phyloP scores from a whole-genome alignment of 2,888 invertebrate species.

The Latrodectus hesperus region DNA sequence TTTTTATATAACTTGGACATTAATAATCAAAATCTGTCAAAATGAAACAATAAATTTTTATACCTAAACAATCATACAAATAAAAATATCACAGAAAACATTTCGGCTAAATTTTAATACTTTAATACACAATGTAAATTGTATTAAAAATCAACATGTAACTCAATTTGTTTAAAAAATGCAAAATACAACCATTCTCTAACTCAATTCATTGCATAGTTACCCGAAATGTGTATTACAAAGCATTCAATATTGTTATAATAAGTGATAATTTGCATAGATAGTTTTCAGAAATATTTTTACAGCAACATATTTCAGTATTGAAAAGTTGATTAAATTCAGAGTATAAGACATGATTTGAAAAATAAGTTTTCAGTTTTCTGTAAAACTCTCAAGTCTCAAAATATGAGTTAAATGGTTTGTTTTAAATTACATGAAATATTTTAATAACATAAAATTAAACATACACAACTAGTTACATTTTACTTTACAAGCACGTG shows the following conservation, averaged over 20 bases:
- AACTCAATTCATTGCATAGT: not conserved
- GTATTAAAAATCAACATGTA: slow-evolving; percentile 40
- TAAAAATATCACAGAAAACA: slow-evolving; percentile 66
- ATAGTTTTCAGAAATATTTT: too few species aligned
- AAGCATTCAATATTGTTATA: not conserved
- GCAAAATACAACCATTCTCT: slow-evolving; percentile 48
- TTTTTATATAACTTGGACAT: slow-evolving; percentile 62
- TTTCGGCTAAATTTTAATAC: slow-evolving; percentile 60
- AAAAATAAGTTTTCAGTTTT: not conserved
- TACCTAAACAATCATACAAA: slow-evolving; percentile 62
- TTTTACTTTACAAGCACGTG: too few species aligned
- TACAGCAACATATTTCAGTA: too few species aligned
- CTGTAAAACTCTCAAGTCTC: not conserved
- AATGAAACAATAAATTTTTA: slow-evolving; percentile 61
- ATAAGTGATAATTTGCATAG: not conserved
- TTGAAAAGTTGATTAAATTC: too few species aligned
- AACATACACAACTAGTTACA: too few species aligned
- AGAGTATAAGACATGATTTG: too few species aligned
- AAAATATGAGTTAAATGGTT: not conserved
- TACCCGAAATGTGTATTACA: not conserved
- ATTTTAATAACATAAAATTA: too few species aligned
- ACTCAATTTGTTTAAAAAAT: slow-evolving; percentile 40
- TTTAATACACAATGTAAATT: slow-evolving; percentile 36
- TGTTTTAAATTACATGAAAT: too few species aligned
- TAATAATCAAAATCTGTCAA: slow-evolving; percentile 49